Conservation (phyloP, 2,888 invertebrate genomes). For the Cenopis cana region DNA sequence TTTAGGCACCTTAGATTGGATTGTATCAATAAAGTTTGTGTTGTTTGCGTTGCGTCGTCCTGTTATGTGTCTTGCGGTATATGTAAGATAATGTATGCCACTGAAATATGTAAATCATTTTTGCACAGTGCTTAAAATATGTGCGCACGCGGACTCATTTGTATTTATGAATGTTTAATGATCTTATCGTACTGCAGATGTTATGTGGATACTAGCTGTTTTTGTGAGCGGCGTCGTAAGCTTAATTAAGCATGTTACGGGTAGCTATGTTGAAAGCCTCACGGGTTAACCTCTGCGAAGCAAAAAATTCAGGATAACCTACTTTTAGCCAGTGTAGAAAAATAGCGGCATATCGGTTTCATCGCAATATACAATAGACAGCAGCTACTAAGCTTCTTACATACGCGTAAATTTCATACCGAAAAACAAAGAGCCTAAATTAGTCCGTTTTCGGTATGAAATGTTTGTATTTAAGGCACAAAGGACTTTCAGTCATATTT, state of each 20-base stretch:
- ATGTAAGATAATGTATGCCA: constrained; percentile 41
- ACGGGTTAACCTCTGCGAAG: background rate
- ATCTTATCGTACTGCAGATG: constrained; percentile 11
- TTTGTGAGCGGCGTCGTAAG: constrained; percentile 5
- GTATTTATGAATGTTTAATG: constrained; percentile 43
- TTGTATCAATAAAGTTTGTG: constrained; percentile 1
- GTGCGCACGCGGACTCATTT: constrained; percentile 43
- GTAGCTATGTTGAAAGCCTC: background rate
- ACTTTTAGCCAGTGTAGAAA: background rate
- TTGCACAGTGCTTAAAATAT: constrained; percentile 45
- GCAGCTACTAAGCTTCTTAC: too few species aligned
- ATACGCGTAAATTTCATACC: too few species aligned
- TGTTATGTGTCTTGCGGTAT: background rate
- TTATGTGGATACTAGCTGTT: background rate
- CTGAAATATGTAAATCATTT: constrained; percentile 47
- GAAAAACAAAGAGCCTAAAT: too few species aligned
- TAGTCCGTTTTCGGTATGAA: too few species aligned
- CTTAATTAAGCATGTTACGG: constrained; percentile 2
- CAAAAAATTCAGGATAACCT: background rate
- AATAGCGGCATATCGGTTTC: background rate
- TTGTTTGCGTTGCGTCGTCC: background rate
- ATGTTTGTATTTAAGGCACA: too few species aligned
- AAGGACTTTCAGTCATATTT: too few species aligned
- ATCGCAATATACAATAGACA: too few species aligned
- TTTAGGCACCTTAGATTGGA: background rate